Conservation (phyloP, 2,797 vertebrate genomes). For the Ceryle rudis region DNA sequence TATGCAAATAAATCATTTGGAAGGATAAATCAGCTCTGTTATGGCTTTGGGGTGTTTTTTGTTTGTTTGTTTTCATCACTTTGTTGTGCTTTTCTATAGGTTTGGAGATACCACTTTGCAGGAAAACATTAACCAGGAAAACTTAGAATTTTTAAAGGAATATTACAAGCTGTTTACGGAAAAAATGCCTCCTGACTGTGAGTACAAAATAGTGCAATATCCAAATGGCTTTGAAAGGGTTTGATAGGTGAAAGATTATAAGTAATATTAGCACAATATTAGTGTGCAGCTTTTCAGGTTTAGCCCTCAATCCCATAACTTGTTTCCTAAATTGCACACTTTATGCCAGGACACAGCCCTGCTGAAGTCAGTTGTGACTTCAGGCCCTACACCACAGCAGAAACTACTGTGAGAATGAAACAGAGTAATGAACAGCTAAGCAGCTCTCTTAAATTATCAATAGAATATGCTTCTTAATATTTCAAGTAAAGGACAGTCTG, state of each 20-base stretch:
- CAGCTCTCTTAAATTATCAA: background rate
- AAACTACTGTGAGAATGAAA: background rate
- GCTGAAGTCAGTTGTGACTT: background rate
- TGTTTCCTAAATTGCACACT: background rate
- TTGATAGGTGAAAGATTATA: background rate
- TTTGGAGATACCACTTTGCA: slow-evolving; percentile 98
- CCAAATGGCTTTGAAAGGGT: background rate
- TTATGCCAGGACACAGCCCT: background rate
- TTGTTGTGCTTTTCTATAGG: slow-evolving; percentile 75
- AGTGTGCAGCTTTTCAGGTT: background rate
- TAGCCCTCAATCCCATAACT: background rate
- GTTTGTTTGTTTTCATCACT: background rate
- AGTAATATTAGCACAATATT: background rate
- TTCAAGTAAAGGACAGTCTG: background rate
- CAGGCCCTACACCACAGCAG: background rate
- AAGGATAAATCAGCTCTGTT: background rate
- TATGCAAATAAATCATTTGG: background rate
- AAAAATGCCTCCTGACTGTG: slow-evolving; percentile 92
- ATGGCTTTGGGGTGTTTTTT: background rate
- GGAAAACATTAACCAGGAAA: slow-evolving; percentile 97
- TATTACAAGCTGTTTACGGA: slow-evolving; percentile 94
- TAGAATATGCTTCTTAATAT: background rate
- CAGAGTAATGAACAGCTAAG: background rate
- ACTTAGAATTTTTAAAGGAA: slow-evolving; percentile 92
- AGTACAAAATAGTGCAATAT: slow-evolving; percentile 74